Evolutionary conservation across 2,113 vertebrate genomes (phyloP).

Genomic region (Engystomops pustulosus): DNA sequence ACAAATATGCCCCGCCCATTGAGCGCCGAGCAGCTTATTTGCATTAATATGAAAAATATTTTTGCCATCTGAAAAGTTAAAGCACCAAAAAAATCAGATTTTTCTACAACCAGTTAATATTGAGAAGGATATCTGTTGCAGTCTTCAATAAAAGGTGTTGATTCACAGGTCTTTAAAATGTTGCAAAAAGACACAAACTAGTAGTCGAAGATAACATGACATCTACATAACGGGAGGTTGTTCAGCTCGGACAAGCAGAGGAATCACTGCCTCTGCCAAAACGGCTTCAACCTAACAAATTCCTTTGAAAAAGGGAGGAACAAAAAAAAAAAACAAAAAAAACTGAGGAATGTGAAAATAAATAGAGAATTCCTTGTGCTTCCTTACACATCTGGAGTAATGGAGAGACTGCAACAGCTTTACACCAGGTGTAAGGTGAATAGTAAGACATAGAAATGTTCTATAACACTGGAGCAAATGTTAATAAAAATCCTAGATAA

Average conservation of each 20-base stretch:
- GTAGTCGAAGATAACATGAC: too few relatives aligned
- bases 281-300: neutral
- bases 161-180: too few relatives aligned
- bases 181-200: too few relatives aligned
- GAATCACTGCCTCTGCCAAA: neutral
- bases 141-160: too few relatives aligned
- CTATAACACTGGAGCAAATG: neutral
- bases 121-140: too few relatives aligned
- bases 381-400: slow-evolving; percentile 8
- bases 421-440: neutral
- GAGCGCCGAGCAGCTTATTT: too few relatives aligned
- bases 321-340: too few relatives aligned
- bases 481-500: neutral
- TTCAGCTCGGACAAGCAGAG: neutral
- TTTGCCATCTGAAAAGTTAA: too few relatives aligned
- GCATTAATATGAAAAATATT: too few relatives aligned
- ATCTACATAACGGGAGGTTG: neutral
- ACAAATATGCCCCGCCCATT: too few relatives aligned
- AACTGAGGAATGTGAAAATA: slow-evolving; percentile 5
- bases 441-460: neutral
- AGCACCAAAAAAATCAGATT: too few relatives aligned
- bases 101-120: too few relatives aligned
- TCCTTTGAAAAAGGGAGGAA: slow-evolving; percentile 21
- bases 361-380: neutral
- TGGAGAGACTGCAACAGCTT: neutral